These are phyloP conservation scores for Gymnocypris eckloni DNA, from an alignment of 2,797 vertebrate species.

Conservation along the genomic window DNA sequence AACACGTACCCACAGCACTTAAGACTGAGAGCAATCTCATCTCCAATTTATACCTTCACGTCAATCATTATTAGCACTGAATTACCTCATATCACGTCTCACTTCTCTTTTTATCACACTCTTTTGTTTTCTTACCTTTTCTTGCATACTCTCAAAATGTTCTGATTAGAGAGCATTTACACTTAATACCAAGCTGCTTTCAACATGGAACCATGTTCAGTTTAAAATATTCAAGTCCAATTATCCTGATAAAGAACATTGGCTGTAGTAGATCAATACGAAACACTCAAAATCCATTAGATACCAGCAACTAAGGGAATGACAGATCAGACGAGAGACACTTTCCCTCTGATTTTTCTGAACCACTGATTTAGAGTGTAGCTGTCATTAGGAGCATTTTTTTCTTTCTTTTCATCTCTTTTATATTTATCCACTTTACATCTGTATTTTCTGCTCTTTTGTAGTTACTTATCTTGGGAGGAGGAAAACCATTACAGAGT, in stretches of 20 bases:
- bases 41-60: no score
- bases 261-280: not conserved
- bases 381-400: slow-evolving; percentile 8
- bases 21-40: no score
- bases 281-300: not conserved
- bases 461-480: not conserved
- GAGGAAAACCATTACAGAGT: not conserved
- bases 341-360: not conserved
- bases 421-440: not conserved
- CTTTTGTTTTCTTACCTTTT: no score
- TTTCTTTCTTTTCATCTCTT: slow-evolving; percentile 1
- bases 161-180: no score
- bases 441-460: not conserved
- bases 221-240: slow-evolving; percentile 12
- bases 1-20: no score
- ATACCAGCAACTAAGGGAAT: slow-evolving; percentile 10
- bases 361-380: slow-evolving; percentile 3
- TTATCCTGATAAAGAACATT: slow-evolving; percentile 18
- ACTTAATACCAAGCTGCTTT: not conserved
- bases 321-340: not conserved
- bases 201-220: not conserved
- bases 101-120: no score
- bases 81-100: no score
- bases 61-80: no score
- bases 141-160: no score